Percentiles rank a stretch among this genome's conserved stretches.
Conservation (phyloP, 2,888 invertebrate genomes). For the Agrochola circellaris region DNA sequence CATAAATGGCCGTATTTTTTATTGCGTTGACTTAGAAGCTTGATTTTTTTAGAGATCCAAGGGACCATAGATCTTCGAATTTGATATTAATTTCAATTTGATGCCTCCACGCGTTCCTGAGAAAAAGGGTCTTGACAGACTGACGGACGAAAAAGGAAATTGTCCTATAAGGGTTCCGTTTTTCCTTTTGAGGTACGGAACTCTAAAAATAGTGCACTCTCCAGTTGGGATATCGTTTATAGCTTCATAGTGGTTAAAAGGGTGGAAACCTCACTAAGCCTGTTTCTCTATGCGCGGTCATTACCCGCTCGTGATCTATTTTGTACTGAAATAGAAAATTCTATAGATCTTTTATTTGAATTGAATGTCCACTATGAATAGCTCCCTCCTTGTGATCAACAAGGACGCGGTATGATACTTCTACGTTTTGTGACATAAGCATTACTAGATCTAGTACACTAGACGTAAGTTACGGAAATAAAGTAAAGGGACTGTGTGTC, state of each 20-base stretch:
- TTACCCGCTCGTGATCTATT: conserved; percentile 34
- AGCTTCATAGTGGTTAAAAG: conserved; percentile 5
- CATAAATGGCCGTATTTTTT: no score
- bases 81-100: no score
- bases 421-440: not conserved
- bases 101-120: no score
- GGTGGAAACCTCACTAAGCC: conserved; percentile 26
- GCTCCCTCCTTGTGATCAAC: conserved; percentile 15
- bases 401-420: conserved; percentile 5
- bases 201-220: conserved; percentile 2
- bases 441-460: conserved; percentile 1
- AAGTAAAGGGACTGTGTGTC: not conserved
- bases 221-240: not conserved
- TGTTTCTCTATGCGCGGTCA: conserved; percentile 42
- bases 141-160: no score
- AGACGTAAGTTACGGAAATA: not conserved
- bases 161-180: no score
- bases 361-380: conserved; percentile 32
- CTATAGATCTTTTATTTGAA: conserved; percentile 30
- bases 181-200: no score
- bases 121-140: no score
- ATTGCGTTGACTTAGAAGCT: no score
- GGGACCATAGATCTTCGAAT: no score
- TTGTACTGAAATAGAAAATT: conserved; percentile 42
- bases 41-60: no score